Percentiles rank a stretch among this genome's conserved stretches.
These are phyloP conservation scores for Macroglossus sobrinus DNA, from an alignment of 2,113 vertebrate species.

Conservation along the genomic window DNA sequence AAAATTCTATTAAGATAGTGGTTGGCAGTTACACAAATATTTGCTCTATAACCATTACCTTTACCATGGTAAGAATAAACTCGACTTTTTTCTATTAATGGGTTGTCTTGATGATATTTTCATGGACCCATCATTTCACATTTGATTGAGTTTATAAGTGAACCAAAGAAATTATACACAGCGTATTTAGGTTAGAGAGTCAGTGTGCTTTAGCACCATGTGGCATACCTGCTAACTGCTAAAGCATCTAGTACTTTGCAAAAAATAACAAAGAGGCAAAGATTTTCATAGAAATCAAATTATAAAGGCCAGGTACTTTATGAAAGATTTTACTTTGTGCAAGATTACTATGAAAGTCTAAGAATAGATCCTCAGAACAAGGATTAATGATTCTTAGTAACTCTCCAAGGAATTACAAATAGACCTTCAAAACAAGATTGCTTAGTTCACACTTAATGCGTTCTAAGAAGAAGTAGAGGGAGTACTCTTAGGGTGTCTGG, in stretches of 20 bases:
- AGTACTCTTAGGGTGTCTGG: background rate
- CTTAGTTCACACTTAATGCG: background rate
- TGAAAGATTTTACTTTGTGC: background rate
- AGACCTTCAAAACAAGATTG: background rate
- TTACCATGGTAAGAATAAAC: constrained; percentile 3
- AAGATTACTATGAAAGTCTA: background rate
- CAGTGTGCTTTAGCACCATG: background rate
- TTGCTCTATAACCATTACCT: background rate
- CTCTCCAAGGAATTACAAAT: background rate
- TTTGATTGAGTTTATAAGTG: constrained; percentile 51
- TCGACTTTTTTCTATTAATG: background rate
- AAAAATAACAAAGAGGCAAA: constrained; percentile 36
- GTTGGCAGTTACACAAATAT: background rate
- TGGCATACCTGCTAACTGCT: background rate
- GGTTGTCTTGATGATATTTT: constrained; percentile 30
- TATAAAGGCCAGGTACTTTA: background rate
- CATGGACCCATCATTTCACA: background rate
- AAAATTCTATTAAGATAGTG: background rate
- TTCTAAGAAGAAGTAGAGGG: constrained; percentile 18
- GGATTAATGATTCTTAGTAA: background rate
- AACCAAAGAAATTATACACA: constrained; percentile 22
- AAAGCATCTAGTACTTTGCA: background rate
- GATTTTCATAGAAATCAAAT: constrained; percentile 4
- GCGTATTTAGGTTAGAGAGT: background rate
- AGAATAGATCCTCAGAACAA: background rate